Base-by-base conservation (phyloP, 2,888 invertebrate species). In the Parascotia fuliginaria region DNA sequence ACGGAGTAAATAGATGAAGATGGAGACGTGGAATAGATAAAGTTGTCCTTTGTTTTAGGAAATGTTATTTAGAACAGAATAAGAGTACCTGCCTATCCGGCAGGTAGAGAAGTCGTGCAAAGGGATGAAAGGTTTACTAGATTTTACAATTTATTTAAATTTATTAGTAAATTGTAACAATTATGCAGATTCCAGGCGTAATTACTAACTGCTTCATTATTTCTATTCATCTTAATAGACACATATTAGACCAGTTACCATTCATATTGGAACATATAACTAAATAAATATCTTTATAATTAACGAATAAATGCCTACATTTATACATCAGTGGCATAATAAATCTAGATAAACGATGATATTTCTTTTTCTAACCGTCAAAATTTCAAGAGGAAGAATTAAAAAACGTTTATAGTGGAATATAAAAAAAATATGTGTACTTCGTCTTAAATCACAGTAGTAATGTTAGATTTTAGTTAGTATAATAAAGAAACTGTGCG, bases 1-100 rank as follows among this genome's bases (percentile, higher is more conserved):
- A 55, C 49, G 48, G 49, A 50, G 50, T 60, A 55, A 65, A 68
- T 65, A 58, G 43, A 65, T 41, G 42, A 54, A 42, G 38, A 41
- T 27, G 44, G 19, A 15, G 28, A 40, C 38, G 48, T 52, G 48
- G 48, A 44, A 49, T 44, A 31, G 42, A 42, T 41, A 38, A 52
- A 44, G 28, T 14, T 51, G 42, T 34, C 22, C 43, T 56, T 66
- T 63, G 44, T 56, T 62, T 47, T 32, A 37, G 24, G 24, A 47
- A 63, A 32, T 13, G 5, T 6, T 28, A 19, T 19, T 31, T n/a
- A 31, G n/a, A 14, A 14, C 12, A 11, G 27, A 9, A 14, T 24
- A 9, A 2, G 2, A 19, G 2, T 19, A 19, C 19, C 3, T 19
- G n/a, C n/a, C n/a, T n/a, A n/a, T n/a, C n/a, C n/a, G n/a, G n/a